Conservation (phyloP, 2,797 vertebrate genomes). For the Carcharodon carcharias region DNA sequence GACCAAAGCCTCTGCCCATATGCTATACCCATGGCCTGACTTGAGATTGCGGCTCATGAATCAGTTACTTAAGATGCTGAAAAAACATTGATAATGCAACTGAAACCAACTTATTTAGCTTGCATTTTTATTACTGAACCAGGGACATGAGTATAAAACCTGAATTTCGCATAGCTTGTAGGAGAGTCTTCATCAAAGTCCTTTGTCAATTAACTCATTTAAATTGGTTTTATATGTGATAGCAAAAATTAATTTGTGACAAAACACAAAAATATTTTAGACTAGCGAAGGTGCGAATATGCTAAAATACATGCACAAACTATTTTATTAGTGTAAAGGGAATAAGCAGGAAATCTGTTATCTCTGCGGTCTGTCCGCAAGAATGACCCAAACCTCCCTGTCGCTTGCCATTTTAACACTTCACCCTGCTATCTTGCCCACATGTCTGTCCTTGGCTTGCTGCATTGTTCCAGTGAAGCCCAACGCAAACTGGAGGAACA, state of each 20-base stretch:
- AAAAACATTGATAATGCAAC: background rate
- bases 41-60: background rate
- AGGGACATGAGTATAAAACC: background rate
- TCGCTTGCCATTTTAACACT: no score
- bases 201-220: background rate
- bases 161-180: background rate
- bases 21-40: background rate
- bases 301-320: background rate
- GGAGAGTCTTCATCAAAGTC: background rate
- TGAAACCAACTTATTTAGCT: background rate
- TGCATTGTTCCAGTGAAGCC: no score
- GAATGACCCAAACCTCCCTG: no score
- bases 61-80: background rate
- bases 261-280: background rate
- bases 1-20: background rate
- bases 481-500: no score
- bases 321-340: background rate
- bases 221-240: background rate
- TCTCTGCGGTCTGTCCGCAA: no score
- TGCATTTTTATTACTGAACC: background rate
- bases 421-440: no score
- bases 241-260: background rate
- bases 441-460: no score
- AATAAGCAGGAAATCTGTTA: conserved; percentile 34
- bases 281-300: background rate